Evolutionary conservation across 2,113 vertebrate species (phyloP), one percentile per base, ranked within the genome.

Genomic region (Excalfactoria chinensis): DNA sequence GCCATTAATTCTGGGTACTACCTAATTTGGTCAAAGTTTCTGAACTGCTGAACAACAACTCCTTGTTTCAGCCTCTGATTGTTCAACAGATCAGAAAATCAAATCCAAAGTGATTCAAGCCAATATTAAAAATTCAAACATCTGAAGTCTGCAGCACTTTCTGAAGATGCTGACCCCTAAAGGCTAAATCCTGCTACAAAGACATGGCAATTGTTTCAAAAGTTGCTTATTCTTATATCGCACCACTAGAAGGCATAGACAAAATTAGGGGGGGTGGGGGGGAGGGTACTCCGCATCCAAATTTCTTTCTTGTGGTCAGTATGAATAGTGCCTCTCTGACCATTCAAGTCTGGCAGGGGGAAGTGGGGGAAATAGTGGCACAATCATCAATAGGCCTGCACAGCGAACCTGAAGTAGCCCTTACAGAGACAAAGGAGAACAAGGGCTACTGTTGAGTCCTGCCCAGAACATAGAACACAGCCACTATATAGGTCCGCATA

Each of bases 401-500:
- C 81, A 91, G 81, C 3, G 63, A 96, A 67, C 78, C 84, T 95
- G 49, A 79, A 92, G 89, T 5, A 96, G 84, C 84, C 86, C 78
- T 48, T 77, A 89, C 71, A 82, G 46, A 86, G 48, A 58, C 0
- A 17, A 89, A 30, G 48, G 53, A 67, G 78, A 86, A 66, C 66
- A 94, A 95, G 81, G 76, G 77, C 90, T 92, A 78, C 79, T 91
- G 23, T 84, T 95, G 89, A 87, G 82, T 84, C 83, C 84, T 81
- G 40, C 77, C 60, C 84, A 87, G 86, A 89, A 84, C 72, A 91
- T 49, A 84, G 85, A 91, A 84, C 53, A 53, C 63, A 76, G 72
- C 35, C 43, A 44, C 74, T 71, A 28, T 55, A 37, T 37, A 37
- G 37, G 60, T 89, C 76, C 26, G 2, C 43, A 28, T 4, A 73